Evolutionary conservation across 2,113 vertebrate species (phyloP).

Genomic region (Turdus rufiventris): DNA sequence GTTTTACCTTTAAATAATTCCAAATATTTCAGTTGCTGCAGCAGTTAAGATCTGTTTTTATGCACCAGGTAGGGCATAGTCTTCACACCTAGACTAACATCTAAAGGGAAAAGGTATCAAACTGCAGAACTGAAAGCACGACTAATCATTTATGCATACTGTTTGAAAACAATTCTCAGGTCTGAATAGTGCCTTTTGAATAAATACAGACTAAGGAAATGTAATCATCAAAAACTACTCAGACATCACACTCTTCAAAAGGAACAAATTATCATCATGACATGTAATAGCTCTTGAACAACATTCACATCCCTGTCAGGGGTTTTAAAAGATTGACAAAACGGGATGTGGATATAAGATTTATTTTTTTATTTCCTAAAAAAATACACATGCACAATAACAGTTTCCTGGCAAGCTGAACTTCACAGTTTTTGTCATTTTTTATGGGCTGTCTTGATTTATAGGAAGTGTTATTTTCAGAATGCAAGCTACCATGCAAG

Average conservation of each 20-base stretch:
- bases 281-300: constrained; percentile 14
- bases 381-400: not conserved
- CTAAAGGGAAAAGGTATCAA: constrained; percentile 7
- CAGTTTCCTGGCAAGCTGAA: constrained; percentile 30
- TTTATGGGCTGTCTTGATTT: constrained; percentile 35
- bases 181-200: not conserved
- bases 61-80: not conserved
- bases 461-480: constrained; percentile 17
- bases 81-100: not conserved
- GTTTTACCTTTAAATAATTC: not conserved
- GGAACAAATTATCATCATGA: constrained; percentile 12
- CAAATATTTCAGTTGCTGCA: not conserved
- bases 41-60: not conserved
- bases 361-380: not conserved
- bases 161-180: constrained; percentile 42
- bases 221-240: not conserved
- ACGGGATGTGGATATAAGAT: not conserved
- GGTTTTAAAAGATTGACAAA: constrained; percentile 16
- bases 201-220: constrained; percentile 41
- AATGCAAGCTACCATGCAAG: not conserved
- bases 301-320: not conserved
- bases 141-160: constrained; percentile 27
- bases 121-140: not conserved
- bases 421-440: constrained; percentile 44
- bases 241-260: constrained; percentile 37